A percentile compares a stretch with the other conserved stretches of the same genome.
Evolutionary conservation across 2,888 invertebrate genomes (phyloP).

Genomic region (Ashinkailepas kermadecensis): DNA sequence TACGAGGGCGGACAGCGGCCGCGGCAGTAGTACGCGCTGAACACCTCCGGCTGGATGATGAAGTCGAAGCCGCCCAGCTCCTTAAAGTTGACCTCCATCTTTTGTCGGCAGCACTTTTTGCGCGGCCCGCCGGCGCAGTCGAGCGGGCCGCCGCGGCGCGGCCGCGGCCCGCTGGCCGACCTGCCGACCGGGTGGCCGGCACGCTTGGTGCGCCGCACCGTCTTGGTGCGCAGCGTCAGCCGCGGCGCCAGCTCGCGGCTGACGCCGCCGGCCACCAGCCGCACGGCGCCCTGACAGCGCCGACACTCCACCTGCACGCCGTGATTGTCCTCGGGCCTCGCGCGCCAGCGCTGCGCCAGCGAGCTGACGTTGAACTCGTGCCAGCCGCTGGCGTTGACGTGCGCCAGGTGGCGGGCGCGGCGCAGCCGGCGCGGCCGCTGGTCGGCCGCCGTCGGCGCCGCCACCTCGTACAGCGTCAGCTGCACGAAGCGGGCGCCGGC

Average conservation of each 20-base stretch:
- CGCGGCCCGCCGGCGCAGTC: not conserved
- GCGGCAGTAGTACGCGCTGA: slow-evolving; percentile 63
- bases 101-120: slow-evolving; percentile 54
- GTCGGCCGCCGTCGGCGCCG: not conserved
- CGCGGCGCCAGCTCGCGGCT: not conserved
- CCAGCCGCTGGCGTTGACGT: slow-evolving; percentile 2
- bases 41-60: slow-evolving; percentile 59
- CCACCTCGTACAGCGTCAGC: not conserved
- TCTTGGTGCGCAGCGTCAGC: not conserved
- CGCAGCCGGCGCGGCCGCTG: not conserved
- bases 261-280: not conserved
- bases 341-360: not conserved
- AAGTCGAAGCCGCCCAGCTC: slow-evolving; percentile 57
- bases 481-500: not conserved
- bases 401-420: not conserved
- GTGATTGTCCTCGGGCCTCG: slow-evolving; percentile 3
- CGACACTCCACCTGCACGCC: slow-evolving; percentile 11
- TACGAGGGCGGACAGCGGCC: slow-evolving; percentile 60
- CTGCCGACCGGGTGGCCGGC: not conserved
- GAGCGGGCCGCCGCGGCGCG: not conserved
- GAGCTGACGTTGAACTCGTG: not conserved
- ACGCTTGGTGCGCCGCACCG: slow-evolving; percentile 1
- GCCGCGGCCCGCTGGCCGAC: too few species aligned
- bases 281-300: not conserved
- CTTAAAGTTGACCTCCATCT: slow-evolving; percentile 57